phyloP scores from a whole-genome alignment of 2,113 vertebrate species.

The Colius striatus region DNA sequence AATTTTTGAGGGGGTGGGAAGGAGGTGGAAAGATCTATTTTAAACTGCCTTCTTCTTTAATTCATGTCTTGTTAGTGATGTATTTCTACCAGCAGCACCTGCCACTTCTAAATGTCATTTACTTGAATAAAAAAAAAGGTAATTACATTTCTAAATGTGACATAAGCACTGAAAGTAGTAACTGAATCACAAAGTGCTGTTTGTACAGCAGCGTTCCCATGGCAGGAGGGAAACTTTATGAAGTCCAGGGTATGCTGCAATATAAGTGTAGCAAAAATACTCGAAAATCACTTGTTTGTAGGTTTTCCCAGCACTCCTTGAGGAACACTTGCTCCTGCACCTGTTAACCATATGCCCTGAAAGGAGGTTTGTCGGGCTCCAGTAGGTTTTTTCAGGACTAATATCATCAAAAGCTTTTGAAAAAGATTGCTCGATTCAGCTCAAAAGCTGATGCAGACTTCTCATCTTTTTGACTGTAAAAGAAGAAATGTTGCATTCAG shows the following conservation, averaged over 20 bases:
- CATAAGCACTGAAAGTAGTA: background rate
- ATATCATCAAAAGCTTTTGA: background rate
- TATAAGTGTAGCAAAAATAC: background rate
- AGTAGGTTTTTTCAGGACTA: background rate
- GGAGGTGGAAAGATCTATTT: slow-evolving; percentile 6
- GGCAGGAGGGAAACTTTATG: background rate
- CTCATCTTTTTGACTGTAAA: background rate
- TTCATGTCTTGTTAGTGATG: background rate
- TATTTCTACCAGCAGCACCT: background rate
- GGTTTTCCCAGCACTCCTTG: background rate
- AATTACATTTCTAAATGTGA: slow-evolving; percentile 1
- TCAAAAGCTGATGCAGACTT: background rate
- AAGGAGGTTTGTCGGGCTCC: background rate
- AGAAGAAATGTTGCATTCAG: background rate
- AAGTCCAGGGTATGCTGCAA: background rate
- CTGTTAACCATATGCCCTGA: background rate
- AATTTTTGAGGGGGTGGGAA: background rate
- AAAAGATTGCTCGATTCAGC: background rate
- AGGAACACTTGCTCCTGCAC: background rate
- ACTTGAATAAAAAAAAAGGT: background rate
- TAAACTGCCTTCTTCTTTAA: background rate
- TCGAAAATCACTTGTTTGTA: background rate
- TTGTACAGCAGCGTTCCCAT: background rate
- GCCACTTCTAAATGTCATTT: slow-evolving; percentile 36
- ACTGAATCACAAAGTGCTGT: background rate